phyloP scores from a whole-genome alignment of 2,888 invertebrate species.

The Nomada ruficornis region DNA sequence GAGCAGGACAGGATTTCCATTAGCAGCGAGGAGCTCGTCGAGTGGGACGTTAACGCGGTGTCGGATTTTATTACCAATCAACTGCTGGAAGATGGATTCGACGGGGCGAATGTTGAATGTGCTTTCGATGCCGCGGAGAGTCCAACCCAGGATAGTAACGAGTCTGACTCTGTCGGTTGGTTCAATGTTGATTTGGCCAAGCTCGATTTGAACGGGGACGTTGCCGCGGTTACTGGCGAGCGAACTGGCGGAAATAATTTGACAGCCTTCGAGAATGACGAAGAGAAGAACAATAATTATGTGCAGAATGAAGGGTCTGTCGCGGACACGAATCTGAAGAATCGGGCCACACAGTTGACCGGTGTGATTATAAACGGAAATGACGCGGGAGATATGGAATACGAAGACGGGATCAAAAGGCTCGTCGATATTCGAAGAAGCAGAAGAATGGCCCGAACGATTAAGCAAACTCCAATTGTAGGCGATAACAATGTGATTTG shows the following conservation, averaged over 20 bases:
- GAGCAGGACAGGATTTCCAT: slow-evolving; percentile 55
- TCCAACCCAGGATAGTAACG: not conserved
- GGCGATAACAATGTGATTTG: slow-evolving; percentile 71
- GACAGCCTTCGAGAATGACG: not conserved
- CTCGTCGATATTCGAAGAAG: slow-evolving; percentile 48
- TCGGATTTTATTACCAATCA: slow-evolving; percentile 41
- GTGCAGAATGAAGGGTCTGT: not conserved
- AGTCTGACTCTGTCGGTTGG: slow-evolving; percentile 51
- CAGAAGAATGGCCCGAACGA: slow-evolving; percentile 29
- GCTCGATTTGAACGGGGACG: slow-evolving; percentile 58
- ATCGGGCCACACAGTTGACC: not conserved
- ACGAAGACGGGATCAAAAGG: slow-evolving; percentile 20
- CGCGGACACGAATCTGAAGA: not conserved
- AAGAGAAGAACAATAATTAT: slow-evolving; percentile 50
- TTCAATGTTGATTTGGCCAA: slow-evolving; percentile 71
- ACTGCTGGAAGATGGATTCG: slow-evolving; percentile 1
- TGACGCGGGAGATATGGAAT: not conserved
- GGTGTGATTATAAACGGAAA: not conserved
- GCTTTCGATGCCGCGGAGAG: slow-evolving; percentile 14
- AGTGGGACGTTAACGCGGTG: slow-evolving; percentile 58
- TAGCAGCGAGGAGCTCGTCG: slow-evolving; percentile 67
- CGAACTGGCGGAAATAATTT: not conserved
- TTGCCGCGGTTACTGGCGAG: not conserved
- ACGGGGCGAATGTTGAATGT: slow-evolving; percentile 16
- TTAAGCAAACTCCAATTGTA: slow-evolving; percentile 7